These are phyloP conservation scores for Myotis planiceps DNA, from an alignment of 2,797 vertebrate genomes.

Conservation along the genomic window DNA sequence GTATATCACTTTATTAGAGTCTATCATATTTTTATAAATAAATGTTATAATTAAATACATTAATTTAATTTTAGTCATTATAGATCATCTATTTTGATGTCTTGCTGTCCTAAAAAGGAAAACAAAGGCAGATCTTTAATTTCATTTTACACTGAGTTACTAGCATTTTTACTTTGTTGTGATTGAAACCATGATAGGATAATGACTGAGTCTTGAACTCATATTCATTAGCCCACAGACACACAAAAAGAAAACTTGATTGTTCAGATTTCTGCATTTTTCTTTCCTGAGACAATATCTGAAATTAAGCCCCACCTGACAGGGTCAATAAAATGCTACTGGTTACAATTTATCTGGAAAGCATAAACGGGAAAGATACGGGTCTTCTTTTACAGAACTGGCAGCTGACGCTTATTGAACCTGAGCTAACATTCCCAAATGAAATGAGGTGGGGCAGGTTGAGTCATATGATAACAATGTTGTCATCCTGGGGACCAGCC, in stretches of 20 bases:
- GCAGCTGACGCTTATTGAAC: slow-evolving; percentile 63
- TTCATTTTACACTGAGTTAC: background rate
- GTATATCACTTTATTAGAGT: background rate
- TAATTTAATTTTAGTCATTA: slow-evolving; percentile 1
- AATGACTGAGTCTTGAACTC: background rate
- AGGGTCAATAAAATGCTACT: slow-evolving; percentile 64
- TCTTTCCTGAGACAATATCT: slow-evolving; percentile 56
- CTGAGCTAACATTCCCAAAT: slow-evolving; percentile 28
- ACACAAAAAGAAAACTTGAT: background rate
- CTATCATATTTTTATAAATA: background rate
- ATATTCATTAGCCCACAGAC: background rate
- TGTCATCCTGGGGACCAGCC: slow-evolving; percentile 36
- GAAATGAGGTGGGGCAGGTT: slow-evolving; percentile 37
- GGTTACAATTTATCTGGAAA: slow-evolving; percentile 71
- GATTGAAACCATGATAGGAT: background rate
- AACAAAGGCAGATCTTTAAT: slow-evolving; percentile 12
- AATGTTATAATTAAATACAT: background rate
- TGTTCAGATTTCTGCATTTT: slow-evolving; percentile 60
- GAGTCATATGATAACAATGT: background rate
- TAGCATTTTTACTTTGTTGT: slow-evolving; percentile 1
- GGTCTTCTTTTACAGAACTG: slow-evolving; percentile 67
- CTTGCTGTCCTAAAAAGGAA: background rate
- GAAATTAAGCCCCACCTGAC: slow-evolving; percentile 66
- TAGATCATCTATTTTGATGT: background rate
- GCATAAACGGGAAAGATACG: slow-evolving; percentile 10